A percentile compares a stretch with the other conserved stretches of the same genome.
Evolutionary conservation across 1,140 invertebrate genomes (phyloP).

Genomic region (Grapholita molesta): DNA sequence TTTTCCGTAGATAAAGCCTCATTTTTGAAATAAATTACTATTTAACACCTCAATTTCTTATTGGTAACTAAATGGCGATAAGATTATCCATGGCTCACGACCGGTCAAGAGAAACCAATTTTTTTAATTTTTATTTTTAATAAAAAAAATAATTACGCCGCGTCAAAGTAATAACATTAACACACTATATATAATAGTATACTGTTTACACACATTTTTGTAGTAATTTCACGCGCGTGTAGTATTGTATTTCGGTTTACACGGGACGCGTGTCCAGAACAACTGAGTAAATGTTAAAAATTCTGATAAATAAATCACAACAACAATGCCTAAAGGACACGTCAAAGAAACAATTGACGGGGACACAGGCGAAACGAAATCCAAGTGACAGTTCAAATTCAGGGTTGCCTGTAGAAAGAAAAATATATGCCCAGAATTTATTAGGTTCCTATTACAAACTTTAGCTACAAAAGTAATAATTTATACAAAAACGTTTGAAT

Average conservation of each 20-base stretch:
- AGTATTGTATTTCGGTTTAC: not conserved
- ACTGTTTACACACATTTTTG: not conserved
- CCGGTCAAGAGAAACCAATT: not conserved
- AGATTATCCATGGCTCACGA: not conserved
- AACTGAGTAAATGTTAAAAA: slow-evolving; percentile 1
- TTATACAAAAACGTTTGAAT: too few relatives aligned
- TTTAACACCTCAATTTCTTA: not conserved
- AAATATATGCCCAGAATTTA: not conserved
- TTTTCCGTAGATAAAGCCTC: slow-evolving; percentile 31
- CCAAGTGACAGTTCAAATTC: not conserved
- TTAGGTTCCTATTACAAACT: too few relatives aligned
- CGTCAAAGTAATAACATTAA: not conserved
- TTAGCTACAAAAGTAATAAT: too few relatives aligned
- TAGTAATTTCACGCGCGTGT: not conserved
- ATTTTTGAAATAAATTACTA: slow-evolving; percentile 17
- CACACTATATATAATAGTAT: not conserved
- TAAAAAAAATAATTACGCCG: not conserved
- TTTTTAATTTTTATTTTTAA: not conserved
- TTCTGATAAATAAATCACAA: slow-evolving; percentile 6
- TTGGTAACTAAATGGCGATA: not conserved
- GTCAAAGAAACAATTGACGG: slow-evolving; percentile 15
- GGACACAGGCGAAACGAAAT: not conserved
- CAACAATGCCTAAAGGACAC: slow-evolving; percentile 10
- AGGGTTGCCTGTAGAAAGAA: not conserved
- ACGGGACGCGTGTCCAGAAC: not conserved